These are phyloP conservation scores for Triplophysa bombifrons DNA, from an alignment of 2,797 vertebrate genomes.

Conservation along the genomic window DNA sequence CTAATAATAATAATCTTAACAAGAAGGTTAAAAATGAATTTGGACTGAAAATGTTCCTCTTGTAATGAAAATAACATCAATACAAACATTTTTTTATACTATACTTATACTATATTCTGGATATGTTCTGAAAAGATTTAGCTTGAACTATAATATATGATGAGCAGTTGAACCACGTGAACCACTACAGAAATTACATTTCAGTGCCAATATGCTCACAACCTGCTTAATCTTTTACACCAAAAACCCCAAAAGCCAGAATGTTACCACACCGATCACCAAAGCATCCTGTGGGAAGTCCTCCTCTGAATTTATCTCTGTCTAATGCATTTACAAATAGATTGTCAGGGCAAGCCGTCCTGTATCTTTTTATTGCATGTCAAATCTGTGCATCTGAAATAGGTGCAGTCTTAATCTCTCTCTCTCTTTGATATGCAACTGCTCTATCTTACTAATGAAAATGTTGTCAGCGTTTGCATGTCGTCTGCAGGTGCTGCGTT, in stretches of 20 bases:
- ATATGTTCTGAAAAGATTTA: too few species aligned
- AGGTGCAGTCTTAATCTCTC: slow-evolving; percentile 47
- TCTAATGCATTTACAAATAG: slow-evolving; percentile 60
- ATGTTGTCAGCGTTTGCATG: slow-evolving; percentile 48
- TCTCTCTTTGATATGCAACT: slow-evolving; percentile 37
- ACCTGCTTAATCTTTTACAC: slow-evolving; percentile 26
- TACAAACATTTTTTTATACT: too few species aligned
- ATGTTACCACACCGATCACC: slow-evolving; percentile 44
- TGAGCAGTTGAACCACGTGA: not conserved
- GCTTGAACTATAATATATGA: too few species aligned
- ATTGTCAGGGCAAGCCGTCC: slow-evolving; percentile 44
- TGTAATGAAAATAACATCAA: too few species aligned
- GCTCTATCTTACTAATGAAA: slow-evolving; percentile 48
- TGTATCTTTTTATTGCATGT: slow-evolving; percentile 55
- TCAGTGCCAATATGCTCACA: not conserved
- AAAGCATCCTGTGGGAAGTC: slow-evolving; percentile 37
- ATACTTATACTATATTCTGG: too few species aligned
- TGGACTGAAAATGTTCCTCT: too few species aligned
- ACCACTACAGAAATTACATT: slow-evolving; percentile 2
- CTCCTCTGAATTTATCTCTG: slow-evolving; percentile 47
- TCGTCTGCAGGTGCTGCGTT: slow-evolving; percentile 11
- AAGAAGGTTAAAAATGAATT: too few species aligned
- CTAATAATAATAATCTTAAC: too few species aligned
- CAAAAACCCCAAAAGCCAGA: slow-evolving; percentile 43
- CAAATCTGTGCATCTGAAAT: slow-evolving; percentile 44